Conservation (phyloP, 2,888 invertebrate genomes). For the Sicus ferrugineus region DNA sequence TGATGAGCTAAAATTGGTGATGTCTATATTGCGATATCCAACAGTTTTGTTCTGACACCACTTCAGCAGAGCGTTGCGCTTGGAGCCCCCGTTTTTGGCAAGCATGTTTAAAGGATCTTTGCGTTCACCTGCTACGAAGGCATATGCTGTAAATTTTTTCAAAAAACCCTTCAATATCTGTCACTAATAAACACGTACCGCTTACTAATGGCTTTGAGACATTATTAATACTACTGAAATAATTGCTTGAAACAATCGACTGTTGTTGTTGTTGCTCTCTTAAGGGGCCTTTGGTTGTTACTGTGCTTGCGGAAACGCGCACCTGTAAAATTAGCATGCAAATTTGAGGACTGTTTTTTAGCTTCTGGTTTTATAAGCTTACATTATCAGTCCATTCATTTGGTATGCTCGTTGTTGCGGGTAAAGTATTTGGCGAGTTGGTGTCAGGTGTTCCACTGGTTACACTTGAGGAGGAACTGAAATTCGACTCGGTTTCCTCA, state of each 20-base stretch:
- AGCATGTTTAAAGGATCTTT: no score
- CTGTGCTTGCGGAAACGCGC: no score
- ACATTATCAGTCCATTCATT: conserved; percentile 63
- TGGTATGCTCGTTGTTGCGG: conserved; percentile 42
- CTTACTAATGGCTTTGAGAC: conserved; percentile 59
- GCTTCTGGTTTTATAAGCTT: no score
- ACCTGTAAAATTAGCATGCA: no score
- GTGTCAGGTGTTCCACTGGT: conserved; percentile 68
- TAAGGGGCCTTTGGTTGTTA: conserved; percentile 62
- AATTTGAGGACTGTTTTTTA: no score
- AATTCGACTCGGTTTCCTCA: conserved; percentile 68
- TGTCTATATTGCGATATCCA: conserved; percentile 90
- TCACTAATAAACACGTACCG: no score
- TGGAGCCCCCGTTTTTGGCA: conserved; percentile 93
- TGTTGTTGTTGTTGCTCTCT: conserved; percentile 66
- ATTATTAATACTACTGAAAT: conserved; percentile 55
- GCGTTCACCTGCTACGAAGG: conserved; percentile 71
- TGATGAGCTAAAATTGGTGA: conserved; percentile 94
- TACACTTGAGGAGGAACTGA: conserved; percentile 72
- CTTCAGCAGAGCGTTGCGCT: conserved; percentile 90
- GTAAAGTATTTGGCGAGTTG: conserved; percentile 47
- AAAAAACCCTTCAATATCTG: background rate
- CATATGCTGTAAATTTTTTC: conserved; percentile 6
- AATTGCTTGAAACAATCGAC: conserved; percentile 52
- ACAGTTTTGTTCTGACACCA: conserved; percentile 95